Evolutionary conservation across 2,797 vertebrate species (phyloP), one percentile per base, ranked within the genome.

Genomic region (Furcifer pardalis): DNA sequence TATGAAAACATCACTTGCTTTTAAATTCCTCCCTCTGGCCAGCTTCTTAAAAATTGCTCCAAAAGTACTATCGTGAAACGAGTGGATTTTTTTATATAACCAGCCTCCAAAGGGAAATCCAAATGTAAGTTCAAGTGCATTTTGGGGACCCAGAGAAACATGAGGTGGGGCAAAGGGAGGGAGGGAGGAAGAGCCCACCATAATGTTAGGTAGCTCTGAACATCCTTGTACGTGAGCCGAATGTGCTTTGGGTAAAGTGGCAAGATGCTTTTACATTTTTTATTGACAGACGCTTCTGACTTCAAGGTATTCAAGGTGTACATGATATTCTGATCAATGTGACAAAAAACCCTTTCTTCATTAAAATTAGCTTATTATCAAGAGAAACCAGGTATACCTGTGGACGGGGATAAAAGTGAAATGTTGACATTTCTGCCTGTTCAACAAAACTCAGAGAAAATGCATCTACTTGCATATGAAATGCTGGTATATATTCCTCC

Each of bases 401-500:
- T 93, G 90, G 92, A 90, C 88, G 95, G 92, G 87, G 84, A 90
- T 27, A 89, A 93, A 93, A 92, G 91, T 91, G 92, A 95, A 77
- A 91, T 92, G 84, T 94, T 94, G 92, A 88, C 93, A 93, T 60
- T 10, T 94, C 91, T 95, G 93, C 93, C 93, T 92, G 92, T 86
- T 93, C 93, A 93, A 94, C 91, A 93, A 93, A 92, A 93, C 93
- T 91, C 92, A 89, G 93, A 94, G 93, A 95, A n/a, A 96, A 95
- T 85, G 86, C 93, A 96, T 94, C 94, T 93, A 95, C 95, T n/a
- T 95, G 92, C 93, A 94, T 91, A 92, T 92, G 93, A 95, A 94
- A 96, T 95, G 96, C 96, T 96, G 95, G 96, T 97, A 94, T 93
- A 94, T 94, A 89, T 84, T 87, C 88, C 30, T 83, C 73, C 84